Conservation (phyloP, 1,140 invertebrate genomes). For the Drosophila asahinai region DNA sequence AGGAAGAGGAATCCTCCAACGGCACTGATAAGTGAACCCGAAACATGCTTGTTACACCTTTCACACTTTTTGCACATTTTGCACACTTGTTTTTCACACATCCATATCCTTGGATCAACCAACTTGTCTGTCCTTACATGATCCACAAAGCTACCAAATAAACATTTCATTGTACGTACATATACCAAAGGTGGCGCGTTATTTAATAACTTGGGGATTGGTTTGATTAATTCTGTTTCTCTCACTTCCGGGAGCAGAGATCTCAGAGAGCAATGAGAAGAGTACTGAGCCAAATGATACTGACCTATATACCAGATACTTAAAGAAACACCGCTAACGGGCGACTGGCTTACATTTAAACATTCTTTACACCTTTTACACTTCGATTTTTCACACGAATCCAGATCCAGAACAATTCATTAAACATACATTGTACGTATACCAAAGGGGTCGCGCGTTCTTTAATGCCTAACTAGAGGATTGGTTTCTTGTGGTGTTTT, state of each 20-base stretch:
- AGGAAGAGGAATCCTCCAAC: slow-evolving; percentile 60
- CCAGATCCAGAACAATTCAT: background rate
- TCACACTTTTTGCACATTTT: slow-evolving; percentile 17
- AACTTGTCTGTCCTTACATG: slow-evolving; percentile 28
- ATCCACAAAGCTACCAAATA: slow-evolving; percentile 23
- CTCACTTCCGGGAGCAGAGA: too few relatives aligned
- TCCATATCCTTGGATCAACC: slow-evolving; percentile 29
- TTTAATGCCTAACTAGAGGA: slow-evolving; percentile 64
- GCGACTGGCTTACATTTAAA: too few relatives aligned
- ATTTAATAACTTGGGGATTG: slow-evolving; percentile 30
- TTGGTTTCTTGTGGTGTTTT: slow-evolving; percentile 10
- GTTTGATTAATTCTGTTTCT: too few relatives aligned
- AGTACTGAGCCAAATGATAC: too few relatives aligned
- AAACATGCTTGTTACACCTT: slow-evolving; percentile 3
- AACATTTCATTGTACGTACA: slow-evolving; percentile 24
- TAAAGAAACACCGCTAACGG: too few relatives aligned
- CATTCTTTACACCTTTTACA: background rate
- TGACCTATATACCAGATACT: too few relatives aligned
- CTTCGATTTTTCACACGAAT: background rate
- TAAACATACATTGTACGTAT: slow-evolving; percentile 16
- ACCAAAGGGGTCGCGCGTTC: slow-evolving; percentile 40
- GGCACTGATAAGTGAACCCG: slow-evolving; percentile 40
- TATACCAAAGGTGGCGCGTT: slow-evolving; percentile 29
- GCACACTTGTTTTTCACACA: slow-evolving; percentile 15
- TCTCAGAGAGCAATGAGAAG: too few relatives aligned